Conservation (phyloP, 2,113 vertebrate species). For the Xyrauchen texanus region DNA sequence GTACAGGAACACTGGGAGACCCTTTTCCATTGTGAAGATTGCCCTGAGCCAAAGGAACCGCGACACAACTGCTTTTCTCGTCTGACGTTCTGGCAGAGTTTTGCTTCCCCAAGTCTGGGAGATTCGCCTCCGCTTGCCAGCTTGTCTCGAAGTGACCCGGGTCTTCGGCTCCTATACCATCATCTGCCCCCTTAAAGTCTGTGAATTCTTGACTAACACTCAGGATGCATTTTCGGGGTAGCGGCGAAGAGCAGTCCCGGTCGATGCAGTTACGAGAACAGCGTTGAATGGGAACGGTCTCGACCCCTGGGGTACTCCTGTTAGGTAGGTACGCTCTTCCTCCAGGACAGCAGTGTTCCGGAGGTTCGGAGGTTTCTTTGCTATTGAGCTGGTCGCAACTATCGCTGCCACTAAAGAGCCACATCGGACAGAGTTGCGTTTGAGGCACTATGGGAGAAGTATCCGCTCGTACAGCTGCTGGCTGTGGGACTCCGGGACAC, state of each 20-base stretch:
- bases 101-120: too few relatives aligned
- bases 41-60: conserved; percentile 18
- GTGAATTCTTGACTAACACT: conserved; percentile 82
- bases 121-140: conserved; percentile 19
- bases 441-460: conserved; percentile 97
- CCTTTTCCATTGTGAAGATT: conserved; percentile 57
- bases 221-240: conserved; percentile 55
- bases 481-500: conserved; percentile 90
- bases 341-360: conserved; percentile 51
- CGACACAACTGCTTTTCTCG: background rate
- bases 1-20: conserved; percentile 16
- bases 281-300: background rate
- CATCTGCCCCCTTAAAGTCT: conserved; percentile 91
- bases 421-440: conserved; percentile 91
- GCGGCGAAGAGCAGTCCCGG: conserved; percentile 5
- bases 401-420: conserved; percentile 84
- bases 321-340: conserved; percentile 62
- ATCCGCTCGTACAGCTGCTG: conserved; percentile 97
- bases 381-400: conserved; percentile 87
- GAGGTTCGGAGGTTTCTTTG: conserved; percentile 73
- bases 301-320: conserved; percentile 75
- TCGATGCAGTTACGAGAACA: background rate
- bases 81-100: background rate
- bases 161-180: conserved; percentile 72
- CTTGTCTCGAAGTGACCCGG: conserved; percentile 71